Evolutionary conservation across 2,797 vertebrate genomes (phyloP), one percentile per base, ranked within the genome.

Genomic region (Xiphorhynchus erythropygius): DNA sequence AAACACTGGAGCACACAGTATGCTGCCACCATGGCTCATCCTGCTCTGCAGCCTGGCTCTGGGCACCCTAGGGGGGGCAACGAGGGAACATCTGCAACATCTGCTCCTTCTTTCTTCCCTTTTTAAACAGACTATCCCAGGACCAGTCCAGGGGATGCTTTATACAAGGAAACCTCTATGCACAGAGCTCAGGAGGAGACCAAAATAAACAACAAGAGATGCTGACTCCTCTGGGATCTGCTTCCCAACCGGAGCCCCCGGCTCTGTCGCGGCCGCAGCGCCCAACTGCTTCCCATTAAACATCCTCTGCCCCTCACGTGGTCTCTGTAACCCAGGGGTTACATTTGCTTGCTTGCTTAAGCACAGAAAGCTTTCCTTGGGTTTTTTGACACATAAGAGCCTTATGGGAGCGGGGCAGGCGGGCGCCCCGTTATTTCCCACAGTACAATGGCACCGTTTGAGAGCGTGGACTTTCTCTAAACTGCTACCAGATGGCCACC

Each of bases 401-500:
- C 94, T 56, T 27, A 7, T 63, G 82, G 94, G 92, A 96, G 13
- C 2, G 10, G 83, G 94, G 76, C 94, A 92, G 89, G n/a, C 68
- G 42, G 87, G 85, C 32, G 50, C 87, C 91, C 93, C 33, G 41
- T 75, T 89, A 78, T 81, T 92, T 49, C 90, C 60, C 91, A 76
- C 5, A 23, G 73, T 56, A 97, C 95, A 97, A 97, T 94, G 93
- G 92, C 35, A 78, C 74, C 10, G 16, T 96, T 96, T 95, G 84
- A 96, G 92, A 89, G 83, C 17, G 0, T 42, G 64, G 94, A 53
- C 90, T 93, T 30, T 53, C 89, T 69, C 94, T 73, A 96, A 96
- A 97, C 89, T 96, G 95, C 95, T 97, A 97, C 95, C 95, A 97
- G 95, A 96, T 96, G 94, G 94, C 91, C 84, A 94, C 93, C 94